Evolutionary conservation across 2,797 vertebrate genomes (phyloP).

Genomic region (Chanos chanos): DNA sequence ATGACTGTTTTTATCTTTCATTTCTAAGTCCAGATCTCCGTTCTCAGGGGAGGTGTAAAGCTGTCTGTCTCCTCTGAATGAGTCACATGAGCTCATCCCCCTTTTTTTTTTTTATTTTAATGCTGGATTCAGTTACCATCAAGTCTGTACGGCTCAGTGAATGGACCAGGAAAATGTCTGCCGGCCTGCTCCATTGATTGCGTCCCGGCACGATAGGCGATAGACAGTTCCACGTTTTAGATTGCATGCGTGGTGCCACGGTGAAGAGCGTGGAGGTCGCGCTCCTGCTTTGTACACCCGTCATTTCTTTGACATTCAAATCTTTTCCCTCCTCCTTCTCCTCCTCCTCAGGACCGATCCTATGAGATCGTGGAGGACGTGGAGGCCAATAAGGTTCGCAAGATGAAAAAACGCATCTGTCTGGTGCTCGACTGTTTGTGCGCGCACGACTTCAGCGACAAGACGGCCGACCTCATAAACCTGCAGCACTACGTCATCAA

Average conservation of each 20-base stretch:
- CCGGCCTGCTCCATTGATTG: no score
- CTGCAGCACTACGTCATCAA: conserved; percentile 99
- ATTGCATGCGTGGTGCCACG: no score
- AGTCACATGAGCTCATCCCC: no score
- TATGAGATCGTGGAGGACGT: conserved; percentile 90
- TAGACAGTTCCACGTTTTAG: no score
- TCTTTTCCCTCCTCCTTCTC: not conserved
- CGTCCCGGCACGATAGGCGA: no score
- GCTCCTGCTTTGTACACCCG: not conserved
- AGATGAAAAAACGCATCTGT: conserved; percentile 96
- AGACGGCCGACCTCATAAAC: conserved; percentile 97
- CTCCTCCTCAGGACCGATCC: conserved; percentile 81
- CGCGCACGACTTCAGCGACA: conserved; percentile 96
- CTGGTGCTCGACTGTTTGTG: conserved; percentile 97
- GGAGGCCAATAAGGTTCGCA: conserved; percentile 85
- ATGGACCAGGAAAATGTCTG: no score
- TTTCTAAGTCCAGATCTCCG: not conserved
- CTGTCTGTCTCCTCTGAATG: no score
- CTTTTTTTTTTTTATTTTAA: not conserved
- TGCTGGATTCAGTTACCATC: no score
- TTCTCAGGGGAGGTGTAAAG: no score
- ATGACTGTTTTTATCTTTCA: not conserved
- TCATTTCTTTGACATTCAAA: not conserved
- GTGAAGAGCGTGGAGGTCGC: no score
- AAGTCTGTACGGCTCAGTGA: no score